phyloP scores from a whole-genome alignment of 2,888 invertebrate species.

The Epirrhoe tristata region DNA sequence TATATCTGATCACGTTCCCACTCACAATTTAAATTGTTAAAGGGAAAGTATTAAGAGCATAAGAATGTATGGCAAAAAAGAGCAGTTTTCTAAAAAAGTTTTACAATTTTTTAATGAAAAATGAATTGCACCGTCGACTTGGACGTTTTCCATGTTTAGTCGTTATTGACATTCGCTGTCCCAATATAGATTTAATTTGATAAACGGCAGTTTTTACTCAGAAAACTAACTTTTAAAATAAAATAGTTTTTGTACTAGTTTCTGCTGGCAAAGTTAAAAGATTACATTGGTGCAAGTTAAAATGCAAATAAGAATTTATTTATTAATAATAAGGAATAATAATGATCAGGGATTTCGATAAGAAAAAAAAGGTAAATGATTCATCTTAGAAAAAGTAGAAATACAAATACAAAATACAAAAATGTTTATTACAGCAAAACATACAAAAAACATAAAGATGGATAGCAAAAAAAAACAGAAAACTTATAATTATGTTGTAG shows the following conservation, averaged over 20 bases:
- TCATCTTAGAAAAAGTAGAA: too few relatives aligned
- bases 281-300: background rate
- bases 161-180: conserved; percentile 12
- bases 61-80: too few relatives aligned
- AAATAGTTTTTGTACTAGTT: conserved; percentile 8
- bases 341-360: background rate
- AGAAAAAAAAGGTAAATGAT: too few relatives aligned
- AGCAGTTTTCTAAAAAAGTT: too few relatives aligned
- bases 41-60: too few relatives aligned
- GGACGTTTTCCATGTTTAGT: conserved; percentile 18
- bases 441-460: too few relatives aligned
- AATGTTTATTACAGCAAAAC: too few relatives aligned
- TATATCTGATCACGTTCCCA: too few relatives aligned
- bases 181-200: conserved; percentile 20
- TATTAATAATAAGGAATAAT: background rate
- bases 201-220: conserved; percentile 18
- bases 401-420: too few relatives aligned
- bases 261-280: background rate
- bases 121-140: conserved; percentile 9
- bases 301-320: background rate
- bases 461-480: too few relatives aligned
- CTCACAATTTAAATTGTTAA: too few relatives aligned
- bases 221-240: conserved; percentile 10
- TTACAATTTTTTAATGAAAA: background rate
- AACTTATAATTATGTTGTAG: too few relatives aligned